A percentile compares a stretch with the other conserved stretches of the same genome.
Conservation (phyloP, 2,113 vertebrate genomes). For the Struthidea cinerea region DNA sequence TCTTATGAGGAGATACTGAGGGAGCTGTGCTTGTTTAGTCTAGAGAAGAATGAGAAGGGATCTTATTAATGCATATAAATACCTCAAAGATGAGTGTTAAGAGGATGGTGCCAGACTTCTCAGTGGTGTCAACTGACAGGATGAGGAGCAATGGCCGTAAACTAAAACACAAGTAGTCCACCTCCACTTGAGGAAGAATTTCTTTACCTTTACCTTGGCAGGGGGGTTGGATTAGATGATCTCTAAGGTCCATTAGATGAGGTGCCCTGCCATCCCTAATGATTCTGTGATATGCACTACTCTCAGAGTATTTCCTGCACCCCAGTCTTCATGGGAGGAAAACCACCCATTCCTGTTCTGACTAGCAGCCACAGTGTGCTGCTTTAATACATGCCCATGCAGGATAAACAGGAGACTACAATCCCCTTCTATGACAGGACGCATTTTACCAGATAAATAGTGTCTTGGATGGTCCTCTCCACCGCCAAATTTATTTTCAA, state of each 20-base stretch:
- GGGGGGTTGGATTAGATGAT: not conserved
- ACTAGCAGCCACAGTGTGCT: not conserved
- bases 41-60: not conserved
- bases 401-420: not conserved
- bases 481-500: not conserved
- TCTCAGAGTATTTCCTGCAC: not conserved
- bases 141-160: not conserved
- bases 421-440: not conserved
- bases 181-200: not conserved
- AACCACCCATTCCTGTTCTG: not conserved
- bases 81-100: not conserved
- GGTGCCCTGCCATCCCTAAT: not conserved
- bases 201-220: not conserved
- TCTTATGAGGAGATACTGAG: not conserved
- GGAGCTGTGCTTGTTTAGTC: not conserved
- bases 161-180: not conserved
- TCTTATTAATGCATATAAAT: not conserved
- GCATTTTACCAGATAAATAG: not conserved
- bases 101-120: not conserved
- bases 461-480: not conserved
- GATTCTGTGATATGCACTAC: not conserved
- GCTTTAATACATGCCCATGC: rapidly evolving
- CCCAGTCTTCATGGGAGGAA: not conserved
- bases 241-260: not conserved
- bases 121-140: not conserved